Evolutionary conservation across 2,797 vertebrate genomes (phyloP).

Genomic region (Hippoglossus hippoglossus): DNA sequence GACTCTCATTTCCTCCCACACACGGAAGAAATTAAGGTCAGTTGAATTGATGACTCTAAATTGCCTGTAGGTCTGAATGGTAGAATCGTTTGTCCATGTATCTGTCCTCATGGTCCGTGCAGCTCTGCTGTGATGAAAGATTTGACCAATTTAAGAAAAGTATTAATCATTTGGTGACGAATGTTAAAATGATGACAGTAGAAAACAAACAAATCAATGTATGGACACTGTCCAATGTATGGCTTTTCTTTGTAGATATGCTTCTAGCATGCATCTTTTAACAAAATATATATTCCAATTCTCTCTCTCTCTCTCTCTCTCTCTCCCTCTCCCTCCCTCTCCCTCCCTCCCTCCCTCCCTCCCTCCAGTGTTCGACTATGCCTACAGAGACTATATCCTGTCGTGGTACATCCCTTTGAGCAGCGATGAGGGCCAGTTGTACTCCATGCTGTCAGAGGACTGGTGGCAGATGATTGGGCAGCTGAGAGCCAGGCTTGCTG

Average conservation of each 20-base stretch:
- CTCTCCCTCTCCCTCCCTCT: neutral
- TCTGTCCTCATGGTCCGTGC: too few relatives aligned
- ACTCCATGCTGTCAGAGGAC: slow-evolving; percentile 95
- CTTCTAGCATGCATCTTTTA: neutral
- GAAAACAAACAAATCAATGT: too few relatives aligned
- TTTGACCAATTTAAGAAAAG: too few relatives aligned
- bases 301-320: neutral
- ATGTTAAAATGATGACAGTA: too few relatives aligned
- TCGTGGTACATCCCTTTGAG: slow-evolving; percentile 95
- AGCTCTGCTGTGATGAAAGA: too few relatives aligned
- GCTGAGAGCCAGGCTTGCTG: slow-evolving; percentile 88
- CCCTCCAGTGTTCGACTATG: slow-evolving; percentile 93
- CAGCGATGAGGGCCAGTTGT: slow-evolving; percentile 92
- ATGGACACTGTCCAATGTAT: too few relatives aligned
- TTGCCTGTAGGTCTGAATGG: too few relatives aligned
- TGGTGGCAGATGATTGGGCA: slow-evolving; percentile 95
- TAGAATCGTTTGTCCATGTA: too few relatives aligned
- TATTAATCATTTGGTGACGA: too few relatives aligned
- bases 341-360: neutral
- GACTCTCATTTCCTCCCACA: neutral
- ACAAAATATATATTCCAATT: neutral
- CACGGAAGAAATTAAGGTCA: neutral
- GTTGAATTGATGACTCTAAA: too few relatives aligned
- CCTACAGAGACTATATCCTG: slow-evolving; percentile 95
- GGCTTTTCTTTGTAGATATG: neutral